phyloP scores from a whole-genome alignment of 2,797 vertebrate genomes.

The Naso thynnoides region DNA sequence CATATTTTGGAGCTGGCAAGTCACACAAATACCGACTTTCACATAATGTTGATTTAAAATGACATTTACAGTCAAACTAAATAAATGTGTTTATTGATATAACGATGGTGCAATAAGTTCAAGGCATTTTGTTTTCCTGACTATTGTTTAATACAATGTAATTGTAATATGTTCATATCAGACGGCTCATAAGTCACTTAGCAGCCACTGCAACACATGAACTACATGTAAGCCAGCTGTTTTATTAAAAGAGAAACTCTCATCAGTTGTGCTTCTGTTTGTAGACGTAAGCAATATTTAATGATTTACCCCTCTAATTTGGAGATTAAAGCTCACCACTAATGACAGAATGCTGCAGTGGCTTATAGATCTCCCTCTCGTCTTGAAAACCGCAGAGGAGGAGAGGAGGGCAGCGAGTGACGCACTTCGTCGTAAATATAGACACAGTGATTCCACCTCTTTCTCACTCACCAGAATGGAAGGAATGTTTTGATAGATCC shows the following conservation, averaged over 20 bases:
- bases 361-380: conserved; percentile 64
- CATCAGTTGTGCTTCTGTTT: conserved; percentile 67
- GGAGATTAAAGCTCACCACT: conserved; percentile 76
- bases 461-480: conserved; percentile 60
- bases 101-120: not conserved
- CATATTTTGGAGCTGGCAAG: too few species aligned
- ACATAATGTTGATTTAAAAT: conserved; percentile 17
- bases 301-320: conserved; percentile 74
- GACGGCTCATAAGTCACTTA: conserved; percentile 26
- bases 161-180: conserved; percentile 27
- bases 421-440: conserved; percentile 76
- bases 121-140: not conserved
- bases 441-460: conserved; percentile 70
- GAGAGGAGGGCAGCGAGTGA: conserved; percentile 67
- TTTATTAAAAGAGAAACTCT: conserved; percentile 61
- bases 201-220: conserved; percentile 13
- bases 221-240: conserved; percentile 37
- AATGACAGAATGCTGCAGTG: conserved; percentile 74
- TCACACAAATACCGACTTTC: not conserved
- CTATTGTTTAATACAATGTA: not conserved
- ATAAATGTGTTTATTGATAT: not conserved
- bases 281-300: conserved; percentile 71
- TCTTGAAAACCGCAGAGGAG: conserved; percentile 67
- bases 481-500: conserved; percentile 74
- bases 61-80: conserved; percentile 7